Evolutionary conservation across 2,888 invertebrate species (phyloP).

Genomic region (Aleiodes leptofemur): DNA sequence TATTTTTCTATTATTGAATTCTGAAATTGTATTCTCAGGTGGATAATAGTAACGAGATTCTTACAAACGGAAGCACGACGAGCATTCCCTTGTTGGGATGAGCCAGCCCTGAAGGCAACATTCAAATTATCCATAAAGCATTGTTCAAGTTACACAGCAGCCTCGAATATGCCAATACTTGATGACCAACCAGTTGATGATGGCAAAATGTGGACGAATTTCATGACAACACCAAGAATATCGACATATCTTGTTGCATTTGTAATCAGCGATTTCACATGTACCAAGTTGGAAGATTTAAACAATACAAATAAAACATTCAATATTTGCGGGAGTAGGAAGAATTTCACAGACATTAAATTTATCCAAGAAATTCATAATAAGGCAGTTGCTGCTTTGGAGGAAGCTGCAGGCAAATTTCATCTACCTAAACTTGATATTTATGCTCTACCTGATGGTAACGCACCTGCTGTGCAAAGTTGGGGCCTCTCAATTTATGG

Average conservation of each 20-base stretch:
- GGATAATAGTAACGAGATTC: constrained; percentile 81
- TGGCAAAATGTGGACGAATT: no score
- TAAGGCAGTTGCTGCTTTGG: constrained; percentile 78
- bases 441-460: constrained; percentile 85
- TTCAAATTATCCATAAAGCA: constrained; percentile 82
- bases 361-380: constrained; percentile 87
- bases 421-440: constrained; percentile 91
- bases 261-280: constrained; percentile 79
- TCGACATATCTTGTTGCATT: constrained; percentile 88
- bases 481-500: constrained; percentile 91
- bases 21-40: constrained; percentile 71
- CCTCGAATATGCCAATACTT: constrained; percentile 68
- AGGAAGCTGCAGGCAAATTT: constrained; percentile 86
- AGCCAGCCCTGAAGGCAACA: constrained; percentile 82
- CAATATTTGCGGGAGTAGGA: constrained; percentile 83
- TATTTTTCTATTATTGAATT: no score
- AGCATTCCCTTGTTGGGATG: constrained; percentile 86
- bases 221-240: constrained; percentile 78
- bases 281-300: constrained; percentile 33
- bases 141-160: constrained; percentile 73
- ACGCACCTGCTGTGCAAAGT: constrained; percentile 94
- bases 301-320: constrained; percentile 74
- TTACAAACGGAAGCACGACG: constrained; percentile 81
- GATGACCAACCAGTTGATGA: constrained; percentile 27
- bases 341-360: constrained; percentile 80